Evolutionary conservation across 2,113 vertebrate species (phyloP).

Genomic region (Bucco capensis): DNA sequence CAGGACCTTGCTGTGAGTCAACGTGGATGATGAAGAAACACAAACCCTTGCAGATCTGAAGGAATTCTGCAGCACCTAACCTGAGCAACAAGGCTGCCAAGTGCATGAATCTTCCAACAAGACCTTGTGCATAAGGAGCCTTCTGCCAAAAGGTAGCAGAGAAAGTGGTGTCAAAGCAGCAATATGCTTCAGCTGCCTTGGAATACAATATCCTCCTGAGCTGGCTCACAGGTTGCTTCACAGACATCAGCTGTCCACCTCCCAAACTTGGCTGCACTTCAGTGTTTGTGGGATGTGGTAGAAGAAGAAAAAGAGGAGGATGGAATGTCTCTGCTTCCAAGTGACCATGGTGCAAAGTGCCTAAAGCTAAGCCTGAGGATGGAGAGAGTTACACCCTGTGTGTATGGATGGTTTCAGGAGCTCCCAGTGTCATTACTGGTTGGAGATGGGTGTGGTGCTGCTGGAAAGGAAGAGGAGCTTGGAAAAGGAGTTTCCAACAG

Average conservation of each 20-base stretch:
- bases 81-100: neutral
- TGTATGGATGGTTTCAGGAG: neutral
- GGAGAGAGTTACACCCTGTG: neutral
- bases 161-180: neutral
- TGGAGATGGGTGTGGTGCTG: slow-evolving; percentile 22
- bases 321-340: neutral
- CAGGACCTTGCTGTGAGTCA: neutral
- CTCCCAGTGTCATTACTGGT: neutral
- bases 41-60: neutral
- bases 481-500: neutral
- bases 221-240: neutral
- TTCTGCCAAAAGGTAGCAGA: slow-evolving; percentile 21
- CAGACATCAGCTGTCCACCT: neutral
- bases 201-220: neutral
- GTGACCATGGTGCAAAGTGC: neutral
- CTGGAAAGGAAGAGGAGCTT: slow-evolving; percentile 4
- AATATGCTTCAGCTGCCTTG: neutral
- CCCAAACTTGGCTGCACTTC: neutral
- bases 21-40: neutral
- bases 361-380: neutral
- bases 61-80: neutral
- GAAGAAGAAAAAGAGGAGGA: neutral
- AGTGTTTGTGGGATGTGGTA: neutral
- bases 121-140: neutral
- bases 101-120: neutral